Conservation (phyloP, 1,140 invertebrate genomes). For the Lepeophtheirus salmonis region DNA sequence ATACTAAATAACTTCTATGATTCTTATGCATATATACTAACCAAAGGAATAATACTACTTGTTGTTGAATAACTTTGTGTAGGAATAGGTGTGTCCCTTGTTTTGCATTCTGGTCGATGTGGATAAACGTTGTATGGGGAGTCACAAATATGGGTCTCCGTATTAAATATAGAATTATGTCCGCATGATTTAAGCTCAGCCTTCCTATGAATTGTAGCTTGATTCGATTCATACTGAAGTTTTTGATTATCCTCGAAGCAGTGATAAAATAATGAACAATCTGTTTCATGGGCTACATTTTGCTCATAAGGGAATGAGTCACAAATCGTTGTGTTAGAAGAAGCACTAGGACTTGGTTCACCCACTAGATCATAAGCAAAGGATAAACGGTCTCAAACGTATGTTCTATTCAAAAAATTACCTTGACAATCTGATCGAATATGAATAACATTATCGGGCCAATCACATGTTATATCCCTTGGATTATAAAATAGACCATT, state of each 20-base stretch:
- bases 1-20: too few relatives aligned
- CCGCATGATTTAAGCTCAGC: neutral
- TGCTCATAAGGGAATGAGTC: neutral
- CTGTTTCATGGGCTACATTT: neutral
- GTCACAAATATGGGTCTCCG: neutral
- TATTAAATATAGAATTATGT: neutral
- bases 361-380: neutral
- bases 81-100: neutral
- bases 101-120: neutral
- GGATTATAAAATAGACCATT: constrained; percentile 3
- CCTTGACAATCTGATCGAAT: neutral
- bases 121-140: neutral
- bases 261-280: neutral
- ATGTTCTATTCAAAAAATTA: neutral
- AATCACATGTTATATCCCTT: constrained; percentile 1
- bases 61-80: too few relatives aligned
- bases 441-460: neutral
- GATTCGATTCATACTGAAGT: neutral
- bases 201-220: neutral
- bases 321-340: neutral
- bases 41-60: too few relatives aligned
- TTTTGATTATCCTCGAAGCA: neutral
- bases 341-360: too few relatives aligned
- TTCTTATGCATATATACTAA: too few relatives aligned
- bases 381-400: neutral